Evolutionary conservation across 2,113 vertebrate genomes (phyloP), one percentile per base, ranked within the genome.

Genomic region (Scortum barcoo): DNA sequence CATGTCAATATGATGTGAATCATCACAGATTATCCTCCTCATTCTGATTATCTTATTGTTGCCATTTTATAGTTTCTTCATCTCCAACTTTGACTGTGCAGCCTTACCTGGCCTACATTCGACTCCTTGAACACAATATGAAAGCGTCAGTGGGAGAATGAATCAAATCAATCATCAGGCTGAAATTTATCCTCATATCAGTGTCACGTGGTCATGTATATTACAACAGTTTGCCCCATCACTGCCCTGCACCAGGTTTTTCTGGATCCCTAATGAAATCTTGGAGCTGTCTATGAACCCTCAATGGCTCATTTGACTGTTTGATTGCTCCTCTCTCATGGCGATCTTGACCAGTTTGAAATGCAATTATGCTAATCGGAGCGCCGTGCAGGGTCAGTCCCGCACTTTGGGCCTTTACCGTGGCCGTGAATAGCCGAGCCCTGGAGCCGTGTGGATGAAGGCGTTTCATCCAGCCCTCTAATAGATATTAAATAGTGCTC

Each of bases 281-380:
- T 50, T 1, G 17, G 70, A 20, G 63, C 70, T 36, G 44, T 72
- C 84, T 56, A 7, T 70, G 38, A 58, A 24, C 26, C 7, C 70
- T 44, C 40, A 46, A n/a, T 4, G 81, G 58, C 70, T 78, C 78
- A 76, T 85, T 83, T 87, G 54, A 63, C 72, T 53, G 44, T 84
- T 56, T 71, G 60, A 79, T 81, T 81, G 84, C 81, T 78, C 22
- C 78, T 61, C 73, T 83, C 71, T 74, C 62, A 11, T 22, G 19
- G 61, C 19, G 20, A 66, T 72, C 86, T 68, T 73, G 66, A 79
- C 84, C 71, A 38, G 70, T 81, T 76, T 80, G 78, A 86, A 81
- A 88, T 74, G 68, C 67, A 46, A 88, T 88, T 83, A 91, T 84
- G 90, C 60, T 68, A 68, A 91, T 84, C 0, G 48, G 2, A 36